Evolutionary conservation across 64 coral and sea anemone genomes (phyloP).

Genomic region (Dendronephthya gigantea): DNA sequence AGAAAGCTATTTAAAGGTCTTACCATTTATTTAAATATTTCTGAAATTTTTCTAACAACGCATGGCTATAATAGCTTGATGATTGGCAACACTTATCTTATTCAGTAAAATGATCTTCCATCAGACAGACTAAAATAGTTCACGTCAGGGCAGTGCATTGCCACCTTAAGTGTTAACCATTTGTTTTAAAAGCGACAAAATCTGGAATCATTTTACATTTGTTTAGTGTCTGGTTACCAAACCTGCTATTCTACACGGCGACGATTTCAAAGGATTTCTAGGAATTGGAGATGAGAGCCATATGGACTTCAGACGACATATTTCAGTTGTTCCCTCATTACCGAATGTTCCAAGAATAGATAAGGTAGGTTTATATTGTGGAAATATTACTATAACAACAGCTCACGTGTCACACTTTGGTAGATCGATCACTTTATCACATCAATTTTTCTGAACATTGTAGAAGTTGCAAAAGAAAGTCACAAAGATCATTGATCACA

Average conservation of each 20-base stretch:
- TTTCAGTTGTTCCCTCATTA: conserved; percentile 50
- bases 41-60: no score
- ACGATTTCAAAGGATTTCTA: conserved; percentile 75
- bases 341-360: conserved; percentile 81
- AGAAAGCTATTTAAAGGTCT: conserved; percentile 72
- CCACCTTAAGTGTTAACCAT: not conserved
- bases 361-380: conserved; percentile 40
- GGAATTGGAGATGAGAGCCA: conserved; percentile 52
- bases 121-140: no score
- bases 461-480: conserved; percentile 81
- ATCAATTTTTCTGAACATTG: not conserved
- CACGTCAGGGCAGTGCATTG: no score
- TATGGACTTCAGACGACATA: conserved; percentile 36
- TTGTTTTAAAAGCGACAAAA: not conserved
- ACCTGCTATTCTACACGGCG: conserved; percentile 50
- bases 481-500: conserved; percentile 89
- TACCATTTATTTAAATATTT: not conserved
- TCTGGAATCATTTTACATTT: not conserved
- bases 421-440: not conserved
- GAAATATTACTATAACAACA: not conserved
- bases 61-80: no score
- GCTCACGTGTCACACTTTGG: not conserved
- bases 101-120: no score
- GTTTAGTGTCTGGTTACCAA: conserved; percentile 78
- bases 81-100: no score